Conservation (phyloP, 2,888 invertebrate genomes). For the Cheilosia grossa region DNA sequence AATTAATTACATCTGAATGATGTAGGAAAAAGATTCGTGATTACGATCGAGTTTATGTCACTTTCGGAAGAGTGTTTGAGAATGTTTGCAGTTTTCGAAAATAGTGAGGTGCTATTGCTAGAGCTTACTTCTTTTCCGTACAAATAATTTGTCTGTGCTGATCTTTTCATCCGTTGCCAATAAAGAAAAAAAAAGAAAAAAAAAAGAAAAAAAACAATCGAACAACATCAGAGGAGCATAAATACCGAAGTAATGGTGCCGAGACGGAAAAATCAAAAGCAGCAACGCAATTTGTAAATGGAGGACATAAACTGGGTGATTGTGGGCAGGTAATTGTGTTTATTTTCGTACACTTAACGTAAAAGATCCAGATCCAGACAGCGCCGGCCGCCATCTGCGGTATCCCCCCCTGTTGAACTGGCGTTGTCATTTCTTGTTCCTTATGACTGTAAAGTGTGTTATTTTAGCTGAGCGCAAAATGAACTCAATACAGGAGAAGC, state of each 20-base stretch:
- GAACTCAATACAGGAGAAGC: conserved; percentile 24
- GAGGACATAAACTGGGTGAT: conserved; percentile 64
- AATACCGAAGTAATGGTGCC: conserved; percentile 11
- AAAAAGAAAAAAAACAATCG: conserved; percentile 18
- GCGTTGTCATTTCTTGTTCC: conserved; percentile 18
- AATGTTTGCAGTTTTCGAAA: conserved; percentile 44
- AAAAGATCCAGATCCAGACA: conserved; percentile 43
- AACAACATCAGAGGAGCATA: conserved; percentile 26
- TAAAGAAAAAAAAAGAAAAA: conserved; percentile 63
- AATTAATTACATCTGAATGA: conserved; percentile 32
- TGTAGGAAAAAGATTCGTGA: conserved; percentile 37
- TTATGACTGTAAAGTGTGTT: conserved; percentile 20
- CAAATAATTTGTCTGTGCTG: conserved; percentile 10
- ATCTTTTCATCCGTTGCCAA: conserved; percentile 56
- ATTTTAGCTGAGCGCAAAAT: conserved; percentile 54
- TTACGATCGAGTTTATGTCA: conserved; percentile 2
- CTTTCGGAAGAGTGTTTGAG: conserved; percentile 16
- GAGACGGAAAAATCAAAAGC: conserved; percentile 2
- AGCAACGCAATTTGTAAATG: conserved; percentile 44
- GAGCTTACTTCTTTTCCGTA: conserved; percentile 14
- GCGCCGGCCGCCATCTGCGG: conserved; percentile 1
- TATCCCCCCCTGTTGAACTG: conserved; percentile 48
- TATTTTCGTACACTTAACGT: conserved; percentile 71
- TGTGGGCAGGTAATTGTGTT: conserved; percentile 74
- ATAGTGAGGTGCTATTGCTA: conserved; percentile 28